phyloP scores from a whole-genome alignment of 2,888 invertebrate genomes.

The Trichogramma evanescens region DNA sequence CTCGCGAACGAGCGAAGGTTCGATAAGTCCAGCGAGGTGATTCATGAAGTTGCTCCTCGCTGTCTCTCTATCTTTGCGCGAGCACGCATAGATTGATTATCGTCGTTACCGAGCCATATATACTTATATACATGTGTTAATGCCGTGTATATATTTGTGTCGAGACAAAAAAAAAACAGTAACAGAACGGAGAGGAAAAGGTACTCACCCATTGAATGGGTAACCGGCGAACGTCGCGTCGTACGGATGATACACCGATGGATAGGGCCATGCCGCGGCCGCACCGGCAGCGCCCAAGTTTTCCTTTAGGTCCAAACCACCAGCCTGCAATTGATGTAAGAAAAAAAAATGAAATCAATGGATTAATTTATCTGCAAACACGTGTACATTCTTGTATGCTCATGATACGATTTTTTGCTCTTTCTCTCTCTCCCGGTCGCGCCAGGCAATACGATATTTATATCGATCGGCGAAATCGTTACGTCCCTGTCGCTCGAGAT shows the following conservation, averaged over 20 bases:
- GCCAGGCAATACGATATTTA: too few relatives aligned
- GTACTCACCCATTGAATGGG: slow-evolving; percentile 89
- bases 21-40: neutral
- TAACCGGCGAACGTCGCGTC: slow-evolving; percentile 89
- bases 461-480: too few relatives aligned
- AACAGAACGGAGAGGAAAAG: neutral
- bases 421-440: too few relatives aligned
- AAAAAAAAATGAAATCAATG: neutral
- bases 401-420: too few relatives aligned
- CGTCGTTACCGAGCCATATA: too few relatives aligned
- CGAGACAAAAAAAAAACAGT: too few relatives aligned
- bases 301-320: slow-evolving; percentile 81
- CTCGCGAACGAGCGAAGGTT: neutral
- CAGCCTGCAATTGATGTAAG: slow-evolving; percentile 56
- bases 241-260: slow-evolving; percentile 88
- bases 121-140: too few relatives aligned
- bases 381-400: neutral
- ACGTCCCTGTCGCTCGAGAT: too few relatives aligned
- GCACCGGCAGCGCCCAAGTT: slow-evolving; percentile 70
- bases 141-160: too few relatives aligned
- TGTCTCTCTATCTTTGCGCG: too few relatives aligned
- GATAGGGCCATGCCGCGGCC: slow-evolving; percentile 80
- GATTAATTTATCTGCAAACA: neutral
- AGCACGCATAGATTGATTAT: too few relatives aligned
- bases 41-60: too few relatives aligned